A percentile compares a stretch with the other conserved stretches of the same genome.
Evolutionary conservation across 2,113 vertebrate species (phyloP).

Genomic region (Lepus europaeus): DNA sequence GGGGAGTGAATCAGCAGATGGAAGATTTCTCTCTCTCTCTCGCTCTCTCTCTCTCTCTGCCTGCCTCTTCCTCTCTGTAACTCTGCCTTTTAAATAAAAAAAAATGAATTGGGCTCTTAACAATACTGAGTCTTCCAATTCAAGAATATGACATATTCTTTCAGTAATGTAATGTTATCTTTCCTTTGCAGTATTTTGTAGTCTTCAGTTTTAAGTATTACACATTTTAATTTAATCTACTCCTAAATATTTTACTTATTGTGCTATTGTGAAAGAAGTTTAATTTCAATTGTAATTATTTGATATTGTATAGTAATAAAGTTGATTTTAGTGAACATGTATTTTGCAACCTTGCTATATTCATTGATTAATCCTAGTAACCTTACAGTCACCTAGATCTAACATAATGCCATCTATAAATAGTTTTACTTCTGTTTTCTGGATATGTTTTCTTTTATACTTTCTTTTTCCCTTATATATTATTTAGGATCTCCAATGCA

Average conservation of each 20-base stretch:
- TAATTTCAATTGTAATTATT: conserved; percentile 2
- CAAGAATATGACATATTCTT: neutral
- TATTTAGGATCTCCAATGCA: neutral
- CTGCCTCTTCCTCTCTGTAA: too few relatives aligned
- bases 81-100: too few relatives aligned
- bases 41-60: too few relatives aligned
- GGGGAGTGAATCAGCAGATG: too few relatives aligned
- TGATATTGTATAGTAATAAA: neutral
- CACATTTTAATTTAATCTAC: neutral
- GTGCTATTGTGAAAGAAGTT: neutral
- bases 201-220: neutral
- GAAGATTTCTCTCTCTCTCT: too few relatives aligned
- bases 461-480: neutral
- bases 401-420: neutral
- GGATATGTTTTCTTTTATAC: neutral
- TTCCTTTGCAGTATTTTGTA: neutral
- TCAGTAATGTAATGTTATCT: neutral
- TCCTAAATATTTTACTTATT: neutral
- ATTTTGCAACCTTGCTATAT: neutral
- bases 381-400: neutral
- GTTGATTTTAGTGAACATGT: neutral
- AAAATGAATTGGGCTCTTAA: neutral
- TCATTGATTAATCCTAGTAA: neutral
- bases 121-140: neutral
- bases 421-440: neutral